Evolutionary conservation across 2,113 vertebrate species (phyloP).

Genomic region (Prionailurus viverrinus): DNA sequence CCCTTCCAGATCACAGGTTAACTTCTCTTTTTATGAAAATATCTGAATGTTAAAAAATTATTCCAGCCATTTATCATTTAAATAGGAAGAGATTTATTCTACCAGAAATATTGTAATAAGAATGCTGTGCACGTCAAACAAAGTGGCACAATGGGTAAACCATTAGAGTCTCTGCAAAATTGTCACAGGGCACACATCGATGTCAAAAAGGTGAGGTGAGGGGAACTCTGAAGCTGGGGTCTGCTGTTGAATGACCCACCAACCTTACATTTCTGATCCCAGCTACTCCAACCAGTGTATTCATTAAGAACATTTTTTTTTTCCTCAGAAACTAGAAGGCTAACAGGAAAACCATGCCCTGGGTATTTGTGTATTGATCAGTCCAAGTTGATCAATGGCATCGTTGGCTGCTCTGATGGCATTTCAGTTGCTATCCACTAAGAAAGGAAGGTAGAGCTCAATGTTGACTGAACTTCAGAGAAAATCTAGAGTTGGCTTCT

Average conservation of each 20-base stretch:
- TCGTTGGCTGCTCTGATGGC: not conserved
- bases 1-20: not conserved
- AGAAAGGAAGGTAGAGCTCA: not conserved
- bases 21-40: not conserved
- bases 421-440: not conserved
- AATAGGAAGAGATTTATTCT: not conserved
- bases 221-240: not conserved
- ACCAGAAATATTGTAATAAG: not conserved
- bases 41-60: not conserved
- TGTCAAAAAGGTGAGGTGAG: not conserved
- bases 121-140: not conserved
- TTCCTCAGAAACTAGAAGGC: not conserved
- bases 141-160: not conserved
- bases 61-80: not conserved
- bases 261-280: not conserved
- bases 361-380: not conserved
- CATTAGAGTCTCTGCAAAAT: not conserved
- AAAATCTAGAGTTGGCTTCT: conserved; percentile 11
- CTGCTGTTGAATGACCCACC: no score
- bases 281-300: not conserved
- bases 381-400: not conserved
- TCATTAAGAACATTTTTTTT: not conserved
- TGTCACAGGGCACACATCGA: no score
- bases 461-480: not conserved
- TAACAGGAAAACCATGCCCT: not conserved